These are phyloP conservation scores for Tethea ocularis DNA, from an alignment of 2,888 invertebrate species.

Conservation along the genomic window DNA sequence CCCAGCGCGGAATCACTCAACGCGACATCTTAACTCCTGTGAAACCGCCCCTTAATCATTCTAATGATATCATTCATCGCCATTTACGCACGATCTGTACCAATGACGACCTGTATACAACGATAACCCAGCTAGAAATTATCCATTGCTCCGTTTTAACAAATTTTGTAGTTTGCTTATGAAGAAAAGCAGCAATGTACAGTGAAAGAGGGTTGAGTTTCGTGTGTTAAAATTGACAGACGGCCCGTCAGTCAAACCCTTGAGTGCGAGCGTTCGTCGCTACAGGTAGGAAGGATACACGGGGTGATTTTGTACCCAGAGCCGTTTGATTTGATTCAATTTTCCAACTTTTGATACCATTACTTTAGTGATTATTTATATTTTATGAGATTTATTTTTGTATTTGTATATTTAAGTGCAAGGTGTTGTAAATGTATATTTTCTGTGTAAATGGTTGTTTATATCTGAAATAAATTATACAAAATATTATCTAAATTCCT, in stretches of 20 bases:
- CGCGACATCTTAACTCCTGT: constrained; percentile 69
- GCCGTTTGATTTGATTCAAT: background rate
- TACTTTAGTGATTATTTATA: too few species aligned
- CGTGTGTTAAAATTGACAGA: constrained; percentile 38
- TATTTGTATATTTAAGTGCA: too few species aligned
- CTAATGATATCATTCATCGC: constrained; percentile 78
- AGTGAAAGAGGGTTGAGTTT: constrained; percentile 21
- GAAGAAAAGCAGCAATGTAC: constrained; percentile 41
- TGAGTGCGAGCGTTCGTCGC: constrained; percentile 50
- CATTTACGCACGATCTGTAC: constrained; percentile 56
- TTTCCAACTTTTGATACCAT: too few species aligned
- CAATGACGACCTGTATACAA: constrained; percentile 17
- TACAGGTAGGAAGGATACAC: constrained; percentile 59
- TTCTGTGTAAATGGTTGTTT: too few species aligned
- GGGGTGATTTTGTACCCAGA: constrained; percentile 27
- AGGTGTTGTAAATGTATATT: too few species aligned
- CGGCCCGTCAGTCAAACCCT: constrained; percentile 68
- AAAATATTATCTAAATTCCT: too few species aligned
- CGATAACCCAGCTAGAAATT: constrained; percentile 16
- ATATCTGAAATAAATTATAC: too few species aligned
- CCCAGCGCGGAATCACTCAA: constrained; percentile 63
- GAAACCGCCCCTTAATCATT: constrained; percentile 72
- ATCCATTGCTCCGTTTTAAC: constrained; percentile 41
- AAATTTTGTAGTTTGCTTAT: background rate
- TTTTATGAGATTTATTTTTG: too few species aligned